phyloP scores from a whole-genome alignment of 2,888 invertebrate genomes.

The Platycnemis pennipes region DNA sequence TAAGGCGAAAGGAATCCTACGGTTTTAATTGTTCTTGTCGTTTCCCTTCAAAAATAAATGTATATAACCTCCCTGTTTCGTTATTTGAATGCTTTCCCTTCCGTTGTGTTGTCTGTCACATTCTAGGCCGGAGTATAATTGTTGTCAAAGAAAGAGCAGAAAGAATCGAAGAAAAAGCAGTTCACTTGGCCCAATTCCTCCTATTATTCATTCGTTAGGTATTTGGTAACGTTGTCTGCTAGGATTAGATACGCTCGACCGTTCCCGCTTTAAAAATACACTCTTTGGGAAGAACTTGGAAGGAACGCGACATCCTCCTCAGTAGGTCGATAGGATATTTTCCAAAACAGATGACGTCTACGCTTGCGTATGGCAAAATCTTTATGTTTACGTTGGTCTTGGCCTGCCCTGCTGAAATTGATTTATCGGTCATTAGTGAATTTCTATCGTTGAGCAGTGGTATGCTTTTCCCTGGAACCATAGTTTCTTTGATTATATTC shows the following conservation, averaged over 20 bases:
- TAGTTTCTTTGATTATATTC: no score
- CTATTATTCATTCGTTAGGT: neutral
- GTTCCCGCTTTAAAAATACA: conserved; percentile 58
- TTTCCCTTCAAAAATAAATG: neutral
- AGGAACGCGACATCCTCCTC: conserved; percentile 30
- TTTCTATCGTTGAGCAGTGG: no score
- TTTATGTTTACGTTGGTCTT: neutral
- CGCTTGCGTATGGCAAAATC: neutral
- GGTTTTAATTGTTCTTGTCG: neutral
- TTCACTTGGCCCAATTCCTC: neutral
- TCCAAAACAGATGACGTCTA: neutral
- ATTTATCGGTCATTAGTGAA: no score
- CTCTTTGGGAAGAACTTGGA: conserved; percentile 57
- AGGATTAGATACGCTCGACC: conserved; percentile 9
- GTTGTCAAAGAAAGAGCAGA: no score
- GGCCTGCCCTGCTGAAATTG: no score
- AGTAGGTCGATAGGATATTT: conserved; percentile 57
- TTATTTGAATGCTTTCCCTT: neutral
- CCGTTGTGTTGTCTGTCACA: neutral
- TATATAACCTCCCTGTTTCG: neutral
- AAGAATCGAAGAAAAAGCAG: neutral
- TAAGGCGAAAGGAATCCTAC: no score
- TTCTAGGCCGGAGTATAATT: neutral
- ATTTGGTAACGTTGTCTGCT: neutral
- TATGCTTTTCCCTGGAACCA: no score